These are phyloP conservation scores for Rhincodon typus DNA, from an alignment of 2,797 vertebrate genomes.

Conservation along the genomic window DNA sequence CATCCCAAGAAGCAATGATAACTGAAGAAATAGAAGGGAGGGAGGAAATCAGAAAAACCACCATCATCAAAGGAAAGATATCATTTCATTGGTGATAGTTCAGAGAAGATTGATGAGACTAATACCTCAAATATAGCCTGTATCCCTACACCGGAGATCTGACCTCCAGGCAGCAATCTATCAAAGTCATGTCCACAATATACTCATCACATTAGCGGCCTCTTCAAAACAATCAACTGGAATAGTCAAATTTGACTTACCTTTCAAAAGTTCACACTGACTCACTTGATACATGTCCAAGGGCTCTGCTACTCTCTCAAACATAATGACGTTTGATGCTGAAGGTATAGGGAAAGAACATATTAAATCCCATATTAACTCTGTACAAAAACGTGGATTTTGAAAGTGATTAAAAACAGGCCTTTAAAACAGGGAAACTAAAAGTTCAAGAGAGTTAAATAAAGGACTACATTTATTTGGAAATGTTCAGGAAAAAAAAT, in stretches of 20 bases:
- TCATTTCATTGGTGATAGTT: too few relatives aligned
- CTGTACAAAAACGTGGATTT: background rate
- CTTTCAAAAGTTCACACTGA: background rate
- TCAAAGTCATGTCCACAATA: background rate
- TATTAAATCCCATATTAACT: background rate
- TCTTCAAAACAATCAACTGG: background rate
- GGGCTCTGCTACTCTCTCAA: background rate
- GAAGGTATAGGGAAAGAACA: background rate
- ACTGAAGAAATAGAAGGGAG: too few relatives aligned
- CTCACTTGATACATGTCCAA: background rate
- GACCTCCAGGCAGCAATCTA: too few relatives aligned
- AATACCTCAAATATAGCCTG: too few relatives aligned
- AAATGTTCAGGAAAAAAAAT: background rate
- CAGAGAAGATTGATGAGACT: too few relatives aligned
- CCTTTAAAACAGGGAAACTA: background rate
- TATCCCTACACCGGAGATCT: too few relatives aligned
- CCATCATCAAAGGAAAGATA: too few relatives aligned
- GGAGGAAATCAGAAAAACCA: too few relatives aligned
- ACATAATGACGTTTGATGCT: background rate
- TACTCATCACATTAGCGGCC: background rate
- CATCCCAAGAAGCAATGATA: too few relatives aligned
- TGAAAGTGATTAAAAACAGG: background rate
- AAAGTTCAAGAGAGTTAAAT: background rate
- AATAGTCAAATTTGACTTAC: background rate
- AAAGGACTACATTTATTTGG: background rate